A percentile compares a stretch with the other conserved stretches of the same genome.
phyloP scores from a whole-genome alignment of 2,797 vertebrate species.

The Anguilla obscura region DNA sequence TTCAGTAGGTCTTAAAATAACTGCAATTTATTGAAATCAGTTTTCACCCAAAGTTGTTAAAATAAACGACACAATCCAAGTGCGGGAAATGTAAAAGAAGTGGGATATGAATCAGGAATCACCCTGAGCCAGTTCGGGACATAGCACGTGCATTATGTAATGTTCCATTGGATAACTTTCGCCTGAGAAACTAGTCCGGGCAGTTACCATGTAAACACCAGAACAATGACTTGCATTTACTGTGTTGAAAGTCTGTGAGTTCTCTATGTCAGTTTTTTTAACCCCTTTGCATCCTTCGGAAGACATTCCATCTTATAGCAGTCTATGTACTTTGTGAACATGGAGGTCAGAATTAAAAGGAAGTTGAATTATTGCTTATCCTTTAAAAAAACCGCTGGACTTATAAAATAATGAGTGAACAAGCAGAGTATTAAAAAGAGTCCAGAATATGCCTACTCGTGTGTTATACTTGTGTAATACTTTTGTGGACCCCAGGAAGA shows the following conservation, averaged over 20 bases:
- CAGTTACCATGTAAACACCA: not conserved
- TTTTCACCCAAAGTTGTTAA: not conserved
- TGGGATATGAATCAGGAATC: not conserved
- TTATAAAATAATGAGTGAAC: no score
- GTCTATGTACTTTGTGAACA: not conserved
- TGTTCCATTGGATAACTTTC: not conserved
- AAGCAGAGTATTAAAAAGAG: no score
- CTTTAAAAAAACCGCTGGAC: no score
- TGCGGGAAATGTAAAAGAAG: not conserved
- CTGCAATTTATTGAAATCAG: not conserved
- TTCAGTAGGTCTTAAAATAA: not conserved
- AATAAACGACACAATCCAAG: not conserved
- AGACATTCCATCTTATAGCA: not conserved
- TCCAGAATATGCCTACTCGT: no score
- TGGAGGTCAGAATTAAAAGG: not conserved
- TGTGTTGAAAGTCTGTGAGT: not conserved
- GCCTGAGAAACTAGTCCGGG: not conserved
- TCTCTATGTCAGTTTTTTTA: not conserved
- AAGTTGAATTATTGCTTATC: no score
- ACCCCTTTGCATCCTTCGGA: no score
- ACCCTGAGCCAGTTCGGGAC: no score
- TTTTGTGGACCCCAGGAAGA: no score
- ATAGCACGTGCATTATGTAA: not conserved
- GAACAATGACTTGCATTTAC: not conserved
- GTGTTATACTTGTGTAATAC: no score